phyloP scores from a whole-genome alignment of 2,888 invertebrate genomes.

The Scaptomyza flava region DNA sequence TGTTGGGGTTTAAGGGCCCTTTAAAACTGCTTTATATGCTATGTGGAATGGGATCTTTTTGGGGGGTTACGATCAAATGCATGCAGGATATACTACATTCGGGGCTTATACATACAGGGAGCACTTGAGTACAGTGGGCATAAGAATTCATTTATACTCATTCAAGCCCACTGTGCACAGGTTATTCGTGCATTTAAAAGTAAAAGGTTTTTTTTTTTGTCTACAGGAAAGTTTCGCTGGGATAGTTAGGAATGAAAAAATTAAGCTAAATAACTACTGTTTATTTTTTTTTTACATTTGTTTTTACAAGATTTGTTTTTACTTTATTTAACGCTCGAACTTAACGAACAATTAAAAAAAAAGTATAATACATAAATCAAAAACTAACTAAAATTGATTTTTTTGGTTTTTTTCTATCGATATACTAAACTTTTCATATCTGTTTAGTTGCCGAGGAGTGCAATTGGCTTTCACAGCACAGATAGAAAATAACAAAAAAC shows the following conservation, averaged over 20 bases:
- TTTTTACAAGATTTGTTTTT: constrained; percentile 38
- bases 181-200: constrained; percentile 17
- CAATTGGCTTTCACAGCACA: constrained; percentile 73
- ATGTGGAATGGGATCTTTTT: constrained; percentile 20
- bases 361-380: constrained; percentile 60
- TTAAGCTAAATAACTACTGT: constrained; percentile 62
- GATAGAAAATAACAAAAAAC: constrained; percentile 50
- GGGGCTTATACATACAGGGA: constrained; percentile 9
- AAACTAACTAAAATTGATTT: constrained; percentile 49
- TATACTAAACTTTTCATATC: constrained; percentile 39
- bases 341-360: constrained; percentile 40
- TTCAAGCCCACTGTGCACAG: constrained; percentile 21
- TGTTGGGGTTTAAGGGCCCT: constrained; percentile 19
- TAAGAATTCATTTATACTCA: not conserved
- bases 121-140: constrained; percentile 20
- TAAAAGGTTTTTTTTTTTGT: not conserved
- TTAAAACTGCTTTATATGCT: constrained; percentile 2
- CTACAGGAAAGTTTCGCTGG: constrained; percentile 37
- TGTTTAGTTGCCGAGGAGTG: constrained; percentile 59
- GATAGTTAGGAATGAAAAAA: constrained; percentile 51
- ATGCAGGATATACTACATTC: constrained; percentile 45
- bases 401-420: constrained; percentile 9
- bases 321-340: constrained; percentile 32
- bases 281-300: constrained; percentile 37
- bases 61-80: constrained; percentile 39